These are phyloP conservation scores for Myotis myotis DNA, from an alignment of 2,797 vertebrate species.

Conservation along the genomic window DNA sequence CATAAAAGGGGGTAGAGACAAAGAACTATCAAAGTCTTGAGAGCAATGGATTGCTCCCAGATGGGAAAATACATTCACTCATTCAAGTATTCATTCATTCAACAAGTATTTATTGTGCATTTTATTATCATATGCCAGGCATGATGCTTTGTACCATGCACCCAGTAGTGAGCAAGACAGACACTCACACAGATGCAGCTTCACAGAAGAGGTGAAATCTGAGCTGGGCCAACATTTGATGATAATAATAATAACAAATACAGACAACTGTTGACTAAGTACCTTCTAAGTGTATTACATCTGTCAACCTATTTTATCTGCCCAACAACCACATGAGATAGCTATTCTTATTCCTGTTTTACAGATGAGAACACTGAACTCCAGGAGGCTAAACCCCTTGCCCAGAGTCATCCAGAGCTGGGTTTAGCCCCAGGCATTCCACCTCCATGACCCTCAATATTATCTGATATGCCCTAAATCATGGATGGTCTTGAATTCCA, in stretches of 20 bases:
- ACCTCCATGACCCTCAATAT: neutral
- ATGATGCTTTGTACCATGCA: neutral
- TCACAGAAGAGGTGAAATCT: neutral
- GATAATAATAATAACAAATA: neutral
- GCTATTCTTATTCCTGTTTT: neutral
- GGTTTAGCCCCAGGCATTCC: neutral
- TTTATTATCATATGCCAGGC: neutral
- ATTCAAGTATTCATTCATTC: neutral
- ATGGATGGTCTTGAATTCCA: slow-evolving; percentile 7
- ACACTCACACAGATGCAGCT: neutral
- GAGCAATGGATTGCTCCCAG: neutral
- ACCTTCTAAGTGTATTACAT: neutral
- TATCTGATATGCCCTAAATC: neutral
- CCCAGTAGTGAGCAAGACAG: neutral
- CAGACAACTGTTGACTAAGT: neutral
- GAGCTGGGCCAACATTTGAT: neutral
- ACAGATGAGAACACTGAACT: neutral
- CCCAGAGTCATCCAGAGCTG: neutral
- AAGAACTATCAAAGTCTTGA: slow-evolving; percentile 1
- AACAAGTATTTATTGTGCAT: neutral
- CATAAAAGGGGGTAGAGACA: slow-evolving; percentile 17
- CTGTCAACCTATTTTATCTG: neutral
- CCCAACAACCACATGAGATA: neutral
- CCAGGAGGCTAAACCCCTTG: neutral
- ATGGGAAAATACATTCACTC: slow-evolving; percentile 5